Evolutionary conservation across 2,113 vertebrate genomes (phyloP), one percentile per base, ranked within the genome.

Genomic region (Nycticryphes semicollaris): DNA sequence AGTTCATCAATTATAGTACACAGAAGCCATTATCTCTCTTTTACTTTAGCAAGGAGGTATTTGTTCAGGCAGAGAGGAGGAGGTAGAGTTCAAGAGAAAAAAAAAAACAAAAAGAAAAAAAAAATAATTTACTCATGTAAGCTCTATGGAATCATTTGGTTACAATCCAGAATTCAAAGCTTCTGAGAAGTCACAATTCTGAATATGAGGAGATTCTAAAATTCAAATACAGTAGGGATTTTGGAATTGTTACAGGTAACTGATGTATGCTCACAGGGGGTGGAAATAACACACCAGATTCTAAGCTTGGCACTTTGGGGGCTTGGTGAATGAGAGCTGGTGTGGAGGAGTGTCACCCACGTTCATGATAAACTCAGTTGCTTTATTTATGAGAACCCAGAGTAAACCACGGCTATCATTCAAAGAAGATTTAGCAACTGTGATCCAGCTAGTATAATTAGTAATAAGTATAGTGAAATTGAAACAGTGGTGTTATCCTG

Each of bases 1-100:
- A 97, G 87, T 97, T 97, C 96, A 97, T 97, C 89, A 97, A 95
- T 97, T 97, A 97, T 23, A 96, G 94, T 80, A 97, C 89, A 97
- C 95, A 97, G 96, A 96, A 97, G 94, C 90, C 77, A 92, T 96
- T 97, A 93, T 97, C 96, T 95, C 76, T 74, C 79, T 92, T 89
- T 92, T 91, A 33, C 77, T 93, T 96, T 82, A 84, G 80, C 43
- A 79, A 94, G 48, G 50, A 95, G 72, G 43, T 82, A 91, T 94
- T 93, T 95, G 80, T 75, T 85, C 62, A 88, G 77, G 90, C 92
- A 94, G 48, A 93, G 68, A 88, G 73, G 84, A 84, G 64, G 85
- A 95, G 76, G 70, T 27, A 89, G 78, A 94, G 77, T 69, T 93
- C 86, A 96, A 95, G 45, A 76, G 43, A 41, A 90, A 74, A 86